phyloP scores from a whole-genome alignment of 2,113 vertebrate species.

The Hymenochirus boettgeri region DNA sequence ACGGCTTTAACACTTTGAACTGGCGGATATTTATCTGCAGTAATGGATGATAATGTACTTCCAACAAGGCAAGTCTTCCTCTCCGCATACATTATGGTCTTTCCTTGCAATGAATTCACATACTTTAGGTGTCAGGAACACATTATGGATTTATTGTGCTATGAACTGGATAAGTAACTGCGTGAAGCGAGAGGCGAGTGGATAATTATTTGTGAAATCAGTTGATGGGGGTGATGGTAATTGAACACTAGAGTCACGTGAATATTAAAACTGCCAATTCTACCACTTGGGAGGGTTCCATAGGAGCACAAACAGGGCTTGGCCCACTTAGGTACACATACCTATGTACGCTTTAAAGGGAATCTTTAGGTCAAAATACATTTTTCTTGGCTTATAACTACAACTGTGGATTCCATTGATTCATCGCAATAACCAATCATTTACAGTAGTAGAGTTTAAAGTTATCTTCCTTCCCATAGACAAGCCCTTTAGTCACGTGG shows the following conservation, averaged over 20 bases:
- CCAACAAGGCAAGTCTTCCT: constrained; percentile 28
- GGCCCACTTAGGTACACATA: too few relatives aligned
- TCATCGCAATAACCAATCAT: too few relatives aligned
- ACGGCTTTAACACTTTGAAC: constrained; percentile 41
- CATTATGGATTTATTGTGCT: constrained; percentile 36
- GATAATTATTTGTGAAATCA: constrained; percentile 23
- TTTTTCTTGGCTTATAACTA: too few relatives aligned
- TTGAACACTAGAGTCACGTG: background rate
- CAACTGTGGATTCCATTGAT: too few relatives aligned
- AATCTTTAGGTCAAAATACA: too few relatives aligned
- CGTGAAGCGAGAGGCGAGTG: constrained; percentile 14
- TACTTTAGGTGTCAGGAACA: constrained; percentile 32
- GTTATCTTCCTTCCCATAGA: too few relatives aligned
- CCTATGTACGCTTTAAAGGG: too few relatives aligned
- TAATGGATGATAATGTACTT: constrained; percentile 44
- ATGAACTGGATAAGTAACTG: constrained; percentile 34
- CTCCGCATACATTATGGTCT: constrained; percentile 27
- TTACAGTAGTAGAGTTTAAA: too few relatives aligned
- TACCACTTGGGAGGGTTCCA: too few relatives aligned
- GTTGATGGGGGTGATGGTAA: constrained; percentile 22
- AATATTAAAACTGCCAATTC: too few relatives aligned
- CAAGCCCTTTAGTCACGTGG: too few relatives aligned
- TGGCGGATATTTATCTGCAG: constrained; percentile 36
- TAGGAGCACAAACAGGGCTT: too few relatives aligned
- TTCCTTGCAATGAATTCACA: constrained; percentile 29